Conservation (phyloP, 2,797 vertebrate species). For the Otus scops region DNA sequence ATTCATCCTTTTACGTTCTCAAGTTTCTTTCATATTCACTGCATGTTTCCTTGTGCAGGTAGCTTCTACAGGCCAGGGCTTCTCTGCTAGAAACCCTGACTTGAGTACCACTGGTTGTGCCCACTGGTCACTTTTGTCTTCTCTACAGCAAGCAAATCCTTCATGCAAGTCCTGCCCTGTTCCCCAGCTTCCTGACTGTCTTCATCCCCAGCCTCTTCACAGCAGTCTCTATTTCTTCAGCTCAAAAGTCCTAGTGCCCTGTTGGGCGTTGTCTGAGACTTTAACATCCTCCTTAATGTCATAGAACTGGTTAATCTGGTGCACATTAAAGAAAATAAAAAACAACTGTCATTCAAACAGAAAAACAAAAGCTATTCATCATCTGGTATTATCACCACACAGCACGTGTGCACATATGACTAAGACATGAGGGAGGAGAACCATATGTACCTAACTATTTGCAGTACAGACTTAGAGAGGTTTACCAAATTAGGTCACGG, state of each 20-base stretch:
- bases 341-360: not conserved
- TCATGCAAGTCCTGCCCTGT: not conserved
- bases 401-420: conserved; percentile 17
- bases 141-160: not conserved
- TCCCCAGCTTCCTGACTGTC: not conserved
- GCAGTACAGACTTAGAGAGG: not conserved
- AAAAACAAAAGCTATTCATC: conserved; percentile 40
- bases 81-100: not conserved
- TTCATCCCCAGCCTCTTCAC: not conserved
- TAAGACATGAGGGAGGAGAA: conserved; percentile 48
- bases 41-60: not conserved
- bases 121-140: not conserved
- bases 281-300: not conserved
- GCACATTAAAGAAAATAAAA: not conserved
- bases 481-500: not conserved
- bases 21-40: not conserved
- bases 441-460: conserved; percentile 34
- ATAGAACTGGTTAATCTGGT: not conserved
- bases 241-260: not conserved
- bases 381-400: conserved; percentile 19
- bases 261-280: not conserved
- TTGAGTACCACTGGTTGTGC: not conserved
- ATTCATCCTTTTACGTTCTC: not conserved
- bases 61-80: not conserved
- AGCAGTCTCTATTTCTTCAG: not conserved